Evolutionary conservation across 2,888 invertebrate genomes (phyloP).

Genomic region (Ditylenchus weischeri): DNA sequence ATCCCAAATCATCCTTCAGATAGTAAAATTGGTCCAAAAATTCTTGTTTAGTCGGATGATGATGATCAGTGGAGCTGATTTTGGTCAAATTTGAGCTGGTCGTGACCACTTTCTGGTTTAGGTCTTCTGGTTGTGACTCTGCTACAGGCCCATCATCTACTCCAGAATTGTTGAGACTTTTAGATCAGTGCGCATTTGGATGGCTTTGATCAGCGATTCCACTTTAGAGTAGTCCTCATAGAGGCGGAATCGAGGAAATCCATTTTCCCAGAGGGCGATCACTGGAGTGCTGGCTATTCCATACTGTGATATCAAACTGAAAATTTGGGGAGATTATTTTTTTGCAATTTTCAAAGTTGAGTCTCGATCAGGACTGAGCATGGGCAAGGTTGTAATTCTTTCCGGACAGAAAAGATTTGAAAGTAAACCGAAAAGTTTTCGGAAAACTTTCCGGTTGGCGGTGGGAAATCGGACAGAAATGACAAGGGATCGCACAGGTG

Average conservation of each 20-base stretch:
- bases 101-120: neutral
- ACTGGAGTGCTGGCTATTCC: slow-evolving; percentile 86
- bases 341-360: neutral
- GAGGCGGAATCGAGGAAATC: slow-evolving; percentile 57
- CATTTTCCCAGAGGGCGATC: slow-evolving; percentile 82
- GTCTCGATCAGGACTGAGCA: neutral
- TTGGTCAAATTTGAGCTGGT: neutral
- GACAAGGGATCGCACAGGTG: no score
- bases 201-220: slow-evolving; percentile 21
- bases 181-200: slow-evolving; percentile 26
- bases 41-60: slow-evolving; percentile 19
- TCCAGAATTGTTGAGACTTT: neutral
- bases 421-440: no score
- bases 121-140: neutral
- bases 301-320: slow-evolving; percentile 75
- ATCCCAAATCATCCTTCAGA: slow-evolving; percentile 17
- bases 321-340: neutral
- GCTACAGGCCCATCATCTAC: neutral
- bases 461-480: no score
- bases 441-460: no score
- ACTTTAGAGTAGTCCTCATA: slow-evolving; percentile 28
- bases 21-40: slow-evolving; percentile 24
- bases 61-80: neutral
- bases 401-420: no score
- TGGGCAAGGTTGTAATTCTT: no score